These are phyloP conservation scores for Bergia puertoricense DNA, from an alignment of 92 coral and sea anemone genomes.

Conservation along the genomic window DNA sequence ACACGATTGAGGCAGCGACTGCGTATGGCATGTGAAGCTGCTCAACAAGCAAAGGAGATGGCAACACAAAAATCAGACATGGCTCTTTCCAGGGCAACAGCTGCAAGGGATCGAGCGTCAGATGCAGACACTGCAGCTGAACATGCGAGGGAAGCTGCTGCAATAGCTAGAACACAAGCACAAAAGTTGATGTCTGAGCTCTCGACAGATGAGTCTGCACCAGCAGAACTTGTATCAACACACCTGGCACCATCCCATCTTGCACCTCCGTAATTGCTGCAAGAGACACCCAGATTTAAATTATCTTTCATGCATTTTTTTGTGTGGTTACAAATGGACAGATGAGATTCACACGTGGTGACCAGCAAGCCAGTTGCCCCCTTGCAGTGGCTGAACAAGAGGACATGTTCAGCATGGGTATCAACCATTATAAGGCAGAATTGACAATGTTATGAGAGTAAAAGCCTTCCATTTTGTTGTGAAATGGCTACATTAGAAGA, in stretches of 20 bases:
- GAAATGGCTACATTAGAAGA: background rate
- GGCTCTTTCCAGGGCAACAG: constrained; percentile 84
- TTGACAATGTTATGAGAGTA: background rate
- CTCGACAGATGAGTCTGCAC: background rate
- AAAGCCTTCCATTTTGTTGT: background rate
- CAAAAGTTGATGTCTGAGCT: constrained; percentile 59
- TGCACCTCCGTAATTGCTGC: constrained; percentile 27
- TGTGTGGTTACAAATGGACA: constrained; percentile 20
- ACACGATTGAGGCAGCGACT: constrained; percentile 83
- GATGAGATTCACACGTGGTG: background rate
- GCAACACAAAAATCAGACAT: constrained; percentile 85
- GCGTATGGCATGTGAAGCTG: constrained; percentile 81
- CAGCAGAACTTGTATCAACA: background rate
- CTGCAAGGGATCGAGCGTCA: constrained; percentile 77
- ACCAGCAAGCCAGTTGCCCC: background rate
- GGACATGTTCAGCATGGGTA: background rate
- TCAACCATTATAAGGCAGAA: background rate
- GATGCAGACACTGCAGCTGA: constrained; percentile 81
- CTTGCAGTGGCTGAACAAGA: background rate
- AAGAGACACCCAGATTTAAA: background rate
- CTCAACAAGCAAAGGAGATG: constrained; percentile 75
- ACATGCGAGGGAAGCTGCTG: constrained; percentile 73
- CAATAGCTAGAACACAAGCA: constrained; percentile 66
- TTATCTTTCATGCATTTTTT: constrained; percentile 6
- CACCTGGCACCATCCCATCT: constrained; percentile 25